Evolutionary conservation across 2,797 vertebrate species (phyloP), one percentile per base, ranked within the genome.

Genomic region (Paedocypris micromegethes): DNA sequence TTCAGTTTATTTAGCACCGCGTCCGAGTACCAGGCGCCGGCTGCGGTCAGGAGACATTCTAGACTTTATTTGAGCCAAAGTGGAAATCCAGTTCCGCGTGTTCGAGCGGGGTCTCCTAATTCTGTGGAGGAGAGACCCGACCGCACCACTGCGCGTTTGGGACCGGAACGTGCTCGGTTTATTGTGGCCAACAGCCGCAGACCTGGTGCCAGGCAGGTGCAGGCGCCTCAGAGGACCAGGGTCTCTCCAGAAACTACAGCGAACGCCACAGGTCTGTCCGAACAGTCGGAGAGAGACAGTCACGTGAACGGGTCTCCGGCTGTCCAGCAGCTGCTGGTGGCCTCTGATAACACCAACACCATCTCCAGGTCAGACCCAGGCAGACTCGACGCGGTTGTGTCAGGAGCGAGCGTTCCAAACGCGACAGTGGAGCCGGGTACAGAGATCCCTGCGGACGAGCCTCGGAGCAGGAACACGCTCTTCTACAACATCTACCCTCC

Each of bases 1-100:
- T 89, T 86, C 66, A 87, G 88, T 54, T 78, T 92, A 6, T 62
- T 91, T 72, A 92, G 88, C 82, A 88, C 86, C 2, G 91, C 88
- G 0, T 79, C 82, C 1, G 84, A 85, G 72, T 88, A 85, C 77
- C 85, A 81, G 5, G 9, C 79, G 5, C 84, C 86, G 40, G 57
- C 79, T 48, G 77, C 74, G 43, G 78, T 85, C 23, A 80, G 81
- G 38, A 76, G 77, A 57, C 82, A 81, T 5, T 80, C 86, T 4
- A 83, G 84, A 23, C 70, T 87, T 7, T 83, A 74, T 55, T 9
- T 87, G 72, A 87, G 80, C 77, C 82, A 78, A 64, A 76, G 81
- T 54, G 78, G 77, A 42, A 83, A 86, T 40, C 73, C 62, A 9
- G 65, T 63, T 58, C 78, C 64, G 40, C 59, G 58, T 5, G 65